These are phyloP conservation scores for Xenopus borealis DNA, from an alignment of 2,113 vertebrate species.

Conservation along the genomic window DNA sequence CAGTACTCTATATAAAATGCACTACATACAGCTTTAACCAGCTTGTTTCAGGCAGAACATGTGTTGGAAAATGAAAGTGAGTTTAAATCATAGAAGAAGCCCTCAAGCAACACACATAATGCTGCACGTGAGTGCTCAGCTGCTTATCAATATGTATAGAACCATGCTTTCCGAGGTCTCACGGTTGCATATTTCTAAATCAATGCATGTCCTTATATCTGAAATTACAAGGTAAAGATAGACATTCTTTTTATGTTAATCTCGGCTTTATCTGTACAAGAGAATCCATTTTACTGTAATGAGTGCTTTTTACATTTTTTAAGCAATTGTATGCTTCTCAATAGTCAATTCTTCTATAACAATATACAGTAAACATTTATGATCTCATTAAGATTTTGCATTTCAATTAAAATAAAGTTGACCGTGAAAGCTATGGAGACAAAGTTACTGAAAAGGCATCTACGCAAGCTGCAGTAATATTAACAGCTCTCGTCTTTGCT, in stretches of 20 bases:
- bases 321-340: constrained; percentile 22
- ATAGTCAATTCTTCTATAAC: constrained; percentile 34
- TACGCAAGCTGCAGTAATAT: constrained; percentile 31
- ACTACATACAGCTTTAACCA: no score
- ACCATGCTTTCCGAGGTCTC: background rate
- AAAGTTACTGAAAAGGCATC: constrained; percentile 7
- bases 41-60: no score
- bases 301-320: constrained; percentile 11
- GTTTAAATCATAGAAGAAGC: background rate
- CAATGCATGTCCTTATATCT: constrained; percentile 14
- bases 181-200: constrained; percentile 6
- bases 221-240: constrained; percentile 5
- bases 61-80: background rate
- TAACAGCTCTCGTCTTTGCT: constrained; percentile 33
- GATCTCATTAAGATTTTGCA: constrained; percentile 28
- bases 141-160: constrained; percentile 35
- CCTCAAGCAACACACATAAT: background rate
- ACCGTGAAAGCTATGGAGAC: constrained; percentile 7
- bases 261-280: background rate
- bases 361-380: constrained; percentile 41
- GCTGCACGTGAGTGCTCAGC: constrained; percentile 9
- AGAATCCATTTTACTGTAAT: constrained; percentile 11
- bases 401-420: constrained; percentile 23
- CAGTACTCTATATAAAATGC: no score
- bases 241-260: constrained; percentile 30